Evolutionary conservation across 2,888 invertebrate genomes (phyloP).

Genomic region (Spialia ferax): DNA sequence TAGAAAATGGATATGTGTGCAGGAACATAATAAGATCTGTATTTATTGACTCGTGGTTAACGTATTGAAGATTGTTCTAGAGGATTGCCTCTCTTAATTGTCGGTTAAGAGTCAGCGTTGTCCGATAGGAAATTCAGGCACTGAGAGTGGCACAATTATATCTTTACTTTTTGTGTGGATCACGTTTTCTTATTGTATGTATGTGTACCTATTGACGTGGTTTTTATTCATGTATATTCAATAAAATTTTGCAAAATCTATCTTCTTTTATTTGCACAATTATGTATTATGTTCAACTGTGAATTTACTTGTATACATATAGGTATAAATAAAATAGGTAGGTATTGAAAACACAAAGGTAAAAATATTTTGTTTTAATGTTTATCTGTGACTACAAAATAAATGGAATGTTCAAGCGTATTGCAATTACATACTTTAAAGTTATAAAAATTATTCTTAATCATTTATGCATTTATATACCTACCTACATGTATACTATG

Average conservation of each 20-base stretch:
- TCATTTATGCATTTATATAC: too few relatives aligned
- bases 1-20: constrained; percentile 5
- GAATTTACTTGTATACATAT: constrained; percentile 10
- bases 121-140: constrained; percentile 54
- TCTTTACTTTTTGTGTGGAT: constrained; percentile 62
- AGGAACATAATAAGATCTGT: constrained; percentile 8
- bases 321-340: background rate
- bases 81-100: constrained; percentile 3
- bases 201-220: constrained; percentile 80
- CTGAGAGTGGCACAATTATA: constrained; percentile 65
- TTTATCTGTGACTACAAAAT: too few relatives aligned
- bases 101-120: constrained; percentile 8
- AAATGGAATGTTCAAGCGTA: too few relatives aligned
- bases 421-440: too few relatives aligned
- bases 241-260: constrained; percentile 65
- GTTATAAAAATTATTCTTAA: too few relatives aligned
- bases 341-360: too few relatives aligned
- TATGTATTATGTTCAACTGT: too few relatives aligned
- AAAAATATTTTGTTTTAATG: too few relatives aligned
- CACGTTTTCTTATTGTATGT: constrained; percentile 71
- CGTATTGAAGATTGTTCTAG: constrained; percentile 3
- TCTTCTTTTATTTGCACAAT: constrained; percentile 51
- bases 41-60: constrained; percentile 8
- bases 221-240: constrained; percentile 81
- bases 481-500: too few relatives aligned